Percentiles rank a stretch among this genome's conserved stretches.
phyloP scores from a whole-genome alignment of 2,888 invertebrate genomes.

The Cancer borealis region DNA sequence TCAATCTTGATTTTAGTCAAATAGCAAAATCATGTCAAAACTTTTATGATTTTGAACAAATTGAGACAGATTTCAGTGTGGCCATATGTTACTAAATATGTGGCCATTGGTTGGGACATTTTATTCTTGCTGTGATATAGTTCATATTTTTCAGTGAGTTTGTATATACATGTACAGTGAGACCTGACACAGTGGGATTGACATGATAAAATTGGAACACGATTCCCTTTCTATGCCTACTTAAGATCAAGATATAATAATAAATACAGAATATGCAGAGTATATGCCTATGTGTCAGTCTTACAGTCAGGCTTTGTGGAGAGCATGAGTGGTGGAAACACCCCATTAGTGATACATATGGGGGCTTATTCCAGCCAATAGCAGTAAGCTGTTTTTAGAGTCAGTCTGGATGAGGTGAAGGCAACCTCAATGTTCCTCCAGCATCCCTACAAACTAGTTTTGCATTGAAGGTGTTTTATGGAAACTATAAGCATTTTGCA shows the following conservation, averaged over 20 bases:
- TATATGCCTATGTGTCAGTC: background rate
- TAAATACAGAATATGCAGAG: background rate
- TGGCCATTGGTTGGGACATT: background rate
- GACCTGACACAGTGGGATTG: background rate
- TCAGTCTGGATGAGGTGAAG: background rate
- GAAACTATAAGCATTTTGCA: background rate
- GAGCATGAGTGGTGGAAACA: background rate
- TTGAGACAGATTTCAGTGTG: background rate
- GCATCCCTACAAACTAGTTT: background rate
- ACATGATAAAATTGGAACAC: background rate
- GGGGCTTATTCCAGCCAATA: constrained; percentile 1
- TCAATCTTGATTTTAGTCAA: background rate
- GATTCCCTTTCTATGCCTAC: background rate
- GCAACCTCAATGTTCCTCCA: background rate
- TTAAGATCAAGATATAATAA: background rate
- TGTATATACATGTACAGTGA: constrained; percentile 12
- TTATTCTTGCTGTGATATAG: constrained; percentile 8
- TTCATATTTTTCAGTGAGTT: background rate
- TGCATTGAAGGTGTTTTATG: background rate
- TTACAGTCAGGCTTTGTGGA: background rate
- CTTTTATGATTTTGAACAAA: background rate
- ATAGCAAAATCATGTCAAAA: background rate
- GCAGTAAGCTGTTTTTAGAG: background rate
- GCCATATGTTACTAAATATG: background rate
- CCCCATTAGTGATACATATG: background rate